phyloP scores from a whole-genome alignment of 2,113 vertebrate species.

The Ciconia stormi region DNA sequence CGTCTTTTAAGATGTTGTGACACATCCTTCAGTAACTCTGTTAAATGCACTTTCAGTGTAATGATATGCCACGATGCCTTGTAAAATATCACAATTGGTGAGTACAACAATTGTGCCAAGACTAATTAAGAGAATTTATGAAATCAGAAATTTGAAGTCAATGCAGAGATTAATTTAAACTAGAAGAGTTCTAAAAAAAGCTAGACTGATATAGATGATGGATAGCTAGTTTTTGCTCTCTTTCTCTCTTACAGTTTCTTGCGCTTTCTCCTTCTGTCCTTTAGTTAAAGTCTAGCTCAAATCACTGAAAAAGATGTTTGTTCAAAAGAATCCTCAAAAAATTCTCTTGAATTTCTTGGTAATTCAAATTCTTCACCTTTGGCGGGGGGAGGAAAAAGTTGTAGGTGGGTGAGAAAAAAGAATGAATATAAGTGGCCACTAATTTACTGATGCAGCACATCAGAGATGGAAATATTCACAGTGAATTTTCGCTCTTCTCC shows the following conservation, averaged over 20 bases:
- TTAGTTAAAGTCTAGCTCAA: neutral
- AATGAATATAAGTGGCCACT: neutral
- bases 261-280: neutral
- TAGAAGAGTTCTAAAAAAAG: neutral
- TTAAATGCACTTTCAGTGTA: neutral
- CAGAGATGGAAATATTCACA: neutral
- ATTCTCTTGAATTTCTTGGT: neutral
- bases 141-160: neutral
- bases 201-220: neutral
- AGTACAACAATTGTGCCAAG: neutral
- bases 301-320: neutral
- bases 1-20: neutral
- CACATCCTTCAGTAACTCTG: neutral
- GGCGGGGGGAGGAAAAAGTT: fast-evolving
- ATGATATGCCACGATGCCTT: neutral
- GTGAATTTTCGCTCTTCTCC: neutral
- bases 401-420: neutral
- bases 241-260: neutral
- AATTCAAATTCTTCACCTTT: neutral
- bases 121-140: neutral
- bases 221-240: neutral
- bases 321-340: neutral
- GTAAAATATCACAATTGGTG: neutral
- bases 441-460: neutral
- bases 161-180: neutral